A percentile compares a stretch with the other conserved stretches of the same genome.
Evolutionary conservation across 1,140 invertebrate genomes (phyloP).

Genomic region (Monochamus saltuarius): DNA sequence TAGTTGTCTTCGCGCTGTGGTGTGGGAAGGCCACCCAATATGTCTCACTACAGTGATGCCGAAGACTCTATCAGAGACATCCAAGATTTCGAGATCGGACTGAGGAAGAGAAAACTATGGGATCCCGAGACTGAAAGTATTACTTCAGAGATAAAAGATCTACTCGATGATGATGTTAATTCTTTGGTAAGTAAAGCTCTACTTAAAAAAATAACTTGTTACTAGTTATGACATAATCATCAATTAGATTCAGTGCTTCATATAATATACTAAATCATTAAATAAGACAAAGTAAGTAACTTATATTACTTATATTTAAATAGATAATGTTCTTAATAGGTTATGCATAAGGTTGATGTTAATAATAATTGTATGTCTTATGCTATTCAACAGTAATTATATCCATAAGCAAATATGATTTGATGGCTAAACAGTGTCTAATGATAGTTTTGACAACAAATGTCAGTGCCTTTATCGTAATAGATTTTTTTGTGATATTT

Average conservation of each 20-base stretch:
- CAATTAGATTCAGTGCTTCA: too few species aligned
- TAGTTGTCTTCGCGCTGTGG: background rate
- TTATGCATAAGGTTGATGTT: too few species aligned
- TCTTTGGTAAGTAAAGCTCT: conserved; percentile 52
- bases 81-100: conserved; percentile 49
- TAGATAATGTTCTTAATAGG: too few species aligned
- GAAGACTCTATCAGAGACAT: conserved; percentile 51
- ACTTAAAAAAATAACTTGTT: background rate
- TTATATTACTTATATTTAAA: too few species aligned
- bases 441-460: background rate
- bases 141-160: conserved; percentile 59
- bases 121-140: conserved; percentile 60
- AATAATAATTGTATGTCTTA: too few species aligned
- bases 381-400: too few species aligned
- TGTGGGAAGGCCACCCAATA: conserved; percentile 10
- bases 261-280: too few species aligned
- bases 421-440: too few species aligned
- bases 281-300: too few species aligned
- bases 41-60: conserved; percentile 51
- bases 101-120: conserved; percentile 59
- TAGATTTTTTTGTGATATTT: background rate
- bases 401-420: too few species aligned
- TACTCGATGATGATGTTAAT: conserved; percentile 61
- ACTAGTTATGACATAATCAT: too few species aligned
- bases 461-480: background rate